Evolutionary conservation across 2,113 vertebrate species (phyloP).

Genomic region (Phrynosoma platyrhinos): DNA sequence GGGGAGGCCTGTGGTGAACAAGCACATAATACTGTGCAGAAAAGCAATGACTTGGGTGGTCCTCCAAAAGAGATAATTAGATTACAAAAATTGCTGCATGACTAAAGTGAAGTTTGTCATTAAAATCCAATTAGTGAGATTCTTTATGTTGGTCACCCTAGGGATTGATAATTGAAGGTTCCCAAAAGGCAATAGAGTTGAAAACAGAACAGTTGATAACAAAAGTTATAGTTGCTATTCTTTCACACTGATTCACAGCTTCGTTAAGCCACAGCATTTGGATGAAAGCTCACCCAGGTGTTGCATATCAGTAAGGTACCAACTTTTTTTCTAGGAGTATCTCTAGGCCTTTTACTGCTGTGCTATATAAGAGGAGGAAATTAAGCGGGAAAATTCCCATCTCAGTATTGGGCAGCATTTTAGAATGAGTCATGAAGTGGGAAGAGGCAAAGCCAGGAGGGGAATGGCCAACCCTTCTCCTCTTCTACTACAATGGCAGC

Average conservation of each 20-base stretch:
- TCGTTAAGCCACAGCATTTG: not conserved
- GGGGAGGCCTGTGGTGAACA: conserved; percentile 43
- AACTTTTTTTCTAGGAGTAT: not conserved
- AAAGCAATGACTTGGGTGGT: conserved; percentile 57
- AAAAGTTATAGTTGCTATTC: conserved; percentile 65
- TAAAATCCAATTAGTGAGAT: conserved; percentile 76
- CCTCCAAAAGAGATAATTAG: conserved; percentile 61
- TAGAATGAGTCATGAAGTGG: too few relatives aligned
- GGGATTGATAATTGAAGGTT: conserved; percentile 66
- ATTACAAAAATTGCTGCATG: conserved; percentile 61
- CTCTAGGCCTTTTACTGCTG: not conserved
- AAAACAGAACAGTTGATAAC: conserved; percentile 70
- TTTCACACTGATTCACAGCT: not conserved
- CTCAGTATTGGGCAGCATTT: too few relatives aligned
- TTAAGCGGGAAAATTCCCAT: not conserved
- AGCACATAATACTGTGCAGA: conserved; percentile 48
- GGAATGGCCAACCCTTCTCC: too few relatives aligned
- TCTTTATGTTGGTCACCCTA: conserved; percentile 60
- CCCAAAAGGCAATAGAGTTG: conserved; percentile 63
- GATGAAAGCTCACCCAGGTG: not conserved
- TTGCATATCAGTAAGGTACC: not conserved
- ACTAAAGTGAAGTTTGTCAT: conserved; percentile 73
- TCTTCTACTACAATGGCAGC: too few relatives aligned
- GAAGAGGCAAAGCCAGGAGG: too few relatives aligned
- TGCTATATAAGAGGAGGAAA: not conserved